These are phyloP conservation scores for Drosophila dives DNA, from an alignment of 2,888 invertebrate species.

Conservation along the genomic window DNA sequence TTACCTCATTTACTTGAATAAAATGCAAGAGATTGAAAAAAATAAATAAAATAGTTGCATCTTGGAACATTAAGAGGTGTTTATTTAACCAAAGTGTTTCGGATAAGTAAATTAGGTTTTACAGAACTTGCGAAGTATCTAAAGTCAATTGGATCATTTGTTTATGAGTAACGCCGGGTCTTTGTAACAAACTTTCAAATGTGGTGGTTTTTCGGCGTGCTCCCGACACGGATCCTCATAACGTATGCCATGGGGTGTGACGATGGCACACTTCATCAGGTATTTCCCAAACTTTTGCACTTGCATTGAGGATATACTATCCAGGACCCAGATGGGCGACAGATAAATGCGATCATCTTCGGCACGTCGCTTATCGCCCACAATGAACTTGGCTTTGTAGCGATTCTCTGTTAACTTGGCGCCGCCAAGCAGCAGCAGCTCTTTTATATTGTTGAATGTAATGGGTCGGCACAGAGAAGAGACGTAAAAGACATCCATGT, in stretches of 20 bases:
- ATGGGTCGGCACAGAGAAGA: constrained; percentile 85
- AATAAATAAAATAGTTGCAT: constrained; percentile 53
- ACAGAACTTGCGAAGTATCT: neutral
- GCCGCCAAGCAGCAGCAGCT: constrained; percentile 87
- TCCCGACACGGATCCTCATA: constrained; percentile 52
- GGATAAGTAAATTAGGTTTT: neutral
- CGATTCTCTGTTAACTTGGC: constrained; percentile 86
- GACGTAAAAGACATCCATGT: constrained; percentile 87
- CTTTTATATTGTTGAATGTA: constrained; percentile 86
- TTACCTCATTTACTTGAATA: constrained; percentile 61
- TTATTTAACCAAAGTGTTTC: constrained; percentile 1
- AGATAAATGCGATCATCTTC: constrained; percentile 85
- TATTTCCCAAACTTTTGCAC: constrained; percentile 85
- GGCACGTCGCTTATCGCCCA: constrained; percentile 85
- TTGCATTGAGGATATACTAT: constrained; percentile 87
- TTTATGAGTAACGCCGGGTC: constrained; percentile 60
- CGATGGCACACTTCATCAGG: constrained; percentile 67
- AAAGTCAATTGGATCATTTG: constrained; percentile 30
- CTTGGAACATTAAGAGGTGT: constrained; percentile 15
- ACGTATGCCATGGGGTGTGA: constrained; percentile 60
- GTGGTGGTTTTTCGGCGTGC: neutral
- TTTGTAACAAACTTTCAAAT: constrained; percentile 9
- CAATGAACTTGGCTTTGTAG: constrained; percentile 86
- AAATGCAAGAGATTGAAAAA: constrained; percentile 46
- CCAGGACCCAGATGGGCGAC: constrained; percentile 88